Evolutionary conservation across 2,797 vertebrate species (phyloP), one percentile per base, ranked within the genome.

Genomic region (Sternarchorhynchus goeldii): DNA sequence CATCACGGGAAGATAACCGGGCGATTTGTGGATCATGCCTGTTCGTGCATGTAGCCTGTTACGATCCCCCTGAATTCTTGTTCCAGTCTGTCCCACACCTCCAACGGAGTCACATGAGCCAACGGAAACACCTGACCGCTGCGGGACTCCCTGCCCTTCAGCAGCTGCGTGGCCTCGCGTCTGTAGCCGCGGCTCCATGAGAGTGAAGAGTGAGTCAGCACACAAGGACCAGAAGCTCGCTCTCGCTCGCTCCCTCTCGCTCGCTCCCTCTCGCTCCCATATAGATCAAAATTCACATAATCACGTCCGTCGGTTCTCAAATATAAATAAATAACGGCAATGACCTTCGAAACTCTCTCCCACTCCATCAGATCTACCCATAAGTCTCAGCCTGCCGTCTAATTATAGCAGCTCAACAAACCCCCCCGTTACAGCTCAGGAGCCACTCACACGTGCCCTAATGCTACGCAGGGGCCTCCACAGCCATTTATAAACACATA

Each of bases 401-500:
- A 39, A 72, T 64, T 66, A 53, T 53, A 73, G 74, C 39, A 17
- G 59, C 78, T 18, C 53, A 20, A 74, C 76, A 77, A 41, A 71
- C 2, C 6, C 1, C 74, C 65, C 73, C 41, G 50, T 81, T 64
- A 76, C 57, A 18, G 60, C 53, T 20, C 17, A 55, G 77, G 65
- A 5, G 16, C 56, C 7, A 29, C 56, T 53, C 60, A 57, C 53
- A 32, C 34, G 25, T 59, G 36, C 57, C 60, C 25, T 36, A 67
- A 81, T 70, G 63, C 21, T 12, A 83, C 62, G 68, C 41, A 72
- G 62, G 75, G 69, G 60, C 25, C 34, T 59, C 36, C 69, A 73
- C 6, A 21, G 53, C 81, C 50, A 67, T 81, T 82, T 82, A 76
- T 76, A 78, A 81, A 78, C 71, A 73, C 66, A 17, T 76, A 56